phyloP scores from a whole-genome alignment of 2,797 vertebrate genomes.

The Decapterus maruadsi region DNA sequence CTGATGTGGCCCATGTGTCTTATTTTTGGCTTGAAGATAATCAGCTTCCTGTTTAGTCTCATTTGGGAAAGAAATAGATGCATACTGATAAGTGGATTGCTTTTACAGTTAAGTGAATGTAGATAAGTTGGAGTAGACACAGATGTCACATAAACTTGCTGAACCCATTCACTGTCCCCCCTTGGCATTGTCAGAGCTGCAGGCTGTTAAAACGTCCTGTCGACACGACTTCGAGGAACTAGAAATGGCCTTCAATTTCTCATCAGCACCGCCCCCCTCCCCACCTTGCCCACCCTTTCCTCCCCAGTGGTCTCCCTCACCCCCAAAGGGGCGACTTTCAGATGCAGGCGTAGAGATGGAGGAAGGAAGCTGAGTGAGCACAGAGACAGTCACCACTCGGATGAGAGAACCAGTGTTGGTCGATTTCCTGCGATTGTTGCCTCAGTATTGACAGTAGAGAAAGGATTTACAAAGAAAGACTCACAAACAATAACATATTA shows the following conservation, averaged over 20 bases:
- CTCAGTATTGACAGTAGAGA: conserved; percentile 32
- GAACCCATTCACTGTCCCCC: background rate
- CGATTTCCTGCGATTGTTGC: conserved; percentile 62
- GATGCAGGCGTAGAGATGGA: conserved; percentile 7
- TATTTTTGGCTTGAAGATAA: conserved; percentile 25
- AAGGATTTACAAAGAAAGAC: background rate
- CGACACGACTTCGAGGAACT: conserved; percentile 34
- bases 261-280: conserved; percentile 29
- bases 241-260: conserved; percentile 36
- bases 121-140: background rate
- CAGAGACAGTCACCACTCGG: conserved; percentile 7
- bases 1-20: conserved; percentile 20
- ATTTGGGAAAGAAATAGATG: conserved; percentile 3
- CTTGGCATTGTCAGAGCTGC: conserved; percentile 3
- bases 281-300: conserved; percentile 56
- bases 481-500: background rate
- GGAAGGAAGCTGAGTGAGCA: conserved; percentile 62
- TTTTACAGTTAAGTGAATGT: background rate
- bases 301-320: conserved; percentile 10
- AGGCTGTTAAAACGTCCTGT: conserved; percentile 36
- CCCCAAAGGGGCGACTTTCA: background rate
- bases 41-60: conserved; percentile 62
- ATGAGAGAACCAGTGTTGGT: conserved; percentile 12
- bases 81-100: background rate
- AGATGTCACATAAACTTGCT: background rate